Percentiles rank a stretch among this genome's conserved stretches.
Evolutionary conservation across 2,113 vertebrate species (phyloP).

Genomic region (Dasyprocta punctata): DNA sequence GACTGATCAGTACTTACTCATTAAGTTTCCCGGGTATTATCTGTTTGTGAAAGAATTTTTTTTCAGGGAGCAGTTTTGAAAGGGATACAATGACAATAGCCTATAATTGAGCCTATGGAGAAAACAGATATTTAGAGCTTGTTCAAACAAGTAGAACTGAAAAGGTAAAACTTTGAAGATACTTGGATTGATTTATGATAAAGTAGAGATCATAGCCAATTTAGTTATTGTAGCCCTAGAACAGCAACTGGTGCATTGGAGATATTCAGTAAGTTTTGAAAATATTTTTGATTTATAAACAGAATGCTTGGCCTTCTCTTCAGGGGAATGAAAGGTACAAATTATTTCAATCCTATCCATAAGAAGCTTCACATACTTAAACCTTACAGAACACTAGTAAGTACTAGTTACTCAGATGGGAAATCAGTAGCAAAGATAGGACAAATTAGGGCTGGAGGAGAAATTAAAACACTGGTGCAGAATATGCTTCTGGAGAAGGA

Average conservation of each 20-base stretch:
- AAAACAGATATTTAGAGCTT: not conserved
- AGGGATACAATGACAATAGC: not conserved
- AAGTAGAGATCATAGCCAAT: not conserved
- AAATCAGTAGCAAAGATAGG: not conserved
- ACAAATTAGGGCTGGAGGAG: not conserved
- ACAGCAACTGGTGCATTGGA: not conserved
- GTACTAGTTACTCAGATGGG: not conserved
- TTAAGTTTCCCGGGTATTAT: not conserved
- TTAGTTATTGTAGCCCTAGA: not conserved
- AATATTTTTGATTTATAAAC: not conserved
- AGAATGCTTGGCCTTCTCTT: not conserved
- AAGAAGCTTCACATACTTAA: not conserved
- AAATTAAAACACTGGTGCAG: not conserved
- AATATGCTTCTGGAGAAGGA: not conserved
- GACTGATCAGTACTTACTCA: not conserved
- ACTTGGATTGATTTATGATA: not conserved
- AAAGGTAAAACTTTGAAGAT: not conserved
- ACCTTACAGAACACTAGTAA: not conserved
- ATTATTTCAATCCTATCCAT: not conserved
- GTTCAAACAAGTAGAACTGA: not conserved
- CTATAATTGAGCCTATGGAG: not conserved
- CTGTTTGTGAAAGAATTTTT: not conserved
- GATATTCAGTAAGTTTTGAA: not conserved
- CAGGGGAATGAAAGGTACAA: not conserved
- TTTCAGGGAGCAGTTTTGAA: constrained; percentile 13